Percentiles rank a stretch among this genome's conserved stretches.
Evolutionary conservation across 1,140 invertebrate species (phyloP).

Genomic region (Aphaenogaster ashmeadi): DNA sequence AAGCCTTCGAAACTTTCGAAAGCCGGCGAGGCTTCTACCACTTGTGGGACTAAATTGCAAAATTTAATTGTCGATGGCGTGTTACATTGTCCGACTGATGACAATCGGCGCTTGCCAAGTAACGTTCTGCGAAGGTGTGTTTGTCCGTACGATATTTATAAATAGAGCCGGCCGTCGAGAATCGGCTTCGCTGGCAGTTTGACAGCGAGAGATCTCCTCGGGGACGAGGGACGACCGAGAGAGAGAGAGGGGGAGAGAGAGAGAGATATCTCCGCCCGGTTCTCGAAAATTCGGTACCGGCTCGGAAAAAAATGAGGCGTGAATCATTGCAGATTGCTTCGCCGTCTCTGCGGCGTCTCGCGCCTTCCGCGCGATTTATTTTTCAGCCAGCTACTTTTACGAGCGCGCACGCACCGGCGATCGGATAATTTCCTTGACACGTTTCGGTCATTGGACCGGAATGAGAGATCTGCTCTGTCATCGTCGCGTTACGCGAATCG

Average conservation of each 20-base stretch:
- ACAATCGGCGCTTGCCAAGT: conserved; percentile 35
- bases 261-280: not conserved
- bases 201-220: conserved; percentile 32
- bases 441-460: conserved; percentile 35
- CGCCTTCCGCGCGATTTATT: not conserved
- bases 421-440: conserved; percentile 42
- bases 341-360: not conserved
- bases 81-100: conserved; percentile 37
- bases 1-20: not conserved
- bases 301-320: not conserved
- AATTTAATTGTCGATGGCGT: conserved; percentile 2
- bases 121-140: not conserved
- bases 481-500: not conserved
- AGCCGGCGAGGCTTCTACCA: not conserved
- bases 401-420: too few relatives aligned
- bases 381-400: not conserved
- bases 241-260: too few relatives aligned
- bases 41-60: conserved; percentile 3
- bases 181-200: conserved; percentile 38
- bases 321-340: not conserved
- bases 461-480: conserved; percentile 18
- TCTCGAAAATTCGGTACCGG: conserved; percentile 1
- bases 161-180: conserved; percentile 49
- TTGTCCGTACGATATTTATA: conserved; percentile 52
- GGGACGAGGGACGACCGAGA: not conserved